phyloP scores from a whole-genome alignment of 2,797 vertebrate species.

The Diceros bicornis region DNA sequence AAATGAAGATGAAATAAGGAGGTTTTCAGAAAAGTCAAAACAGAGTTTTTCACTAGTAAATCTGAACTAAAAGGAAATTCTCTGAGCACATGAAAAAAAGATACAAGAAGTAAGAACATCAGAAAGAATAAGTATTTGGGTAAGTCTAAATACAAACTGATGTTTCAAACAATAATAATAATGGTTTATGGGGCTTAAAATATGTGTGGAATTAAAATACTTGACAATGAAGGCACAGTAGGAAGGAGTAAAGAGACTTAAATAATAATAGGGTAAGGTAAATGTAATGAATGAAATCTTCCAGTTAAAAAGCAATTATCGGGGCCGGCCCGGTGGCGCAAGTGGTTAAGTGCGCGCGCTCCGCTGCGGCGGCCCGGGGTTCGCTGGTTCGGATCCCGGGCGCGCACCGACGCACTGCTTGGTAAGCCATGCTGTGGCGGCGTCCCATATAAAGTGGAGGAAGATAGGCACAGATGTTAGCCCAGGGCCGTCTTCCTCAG shows the following conservation, averaged over 20 bases:
- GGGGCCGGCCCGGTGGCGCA: too few relatives aligned
- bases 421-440: too few relatives aligned
- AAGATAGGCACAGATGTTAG: too few relatives aligned
- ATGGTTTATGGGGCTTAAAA: neutral
- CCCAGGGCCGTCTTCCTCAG: too few relatives aligned
- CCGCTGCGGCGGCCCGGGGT: too few relatives aligned
- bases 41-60: constrained; percentile 2
- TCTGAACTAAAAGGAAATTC: neutral
- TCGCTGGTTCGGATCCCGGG: too few relatives aligned
- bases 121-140: neutral
- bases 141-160: constrained; percentile 12
- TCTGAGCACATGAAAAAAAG: neutral
- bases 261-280: neutral
- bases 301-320: constrained; percentile 5
- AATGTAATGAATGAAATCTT: neutral
- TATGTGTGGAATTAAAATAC: constrained; percentile 44
- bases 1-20: neutral
- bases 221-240: neutral
- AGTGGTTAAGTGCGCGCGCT: too few relatives aligned
- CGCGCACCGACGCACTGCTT: too few relatives aligned
- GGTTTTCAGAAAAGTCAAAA: constrained; percentile 21
- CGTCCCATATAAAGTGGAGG: too few relatives aligned
- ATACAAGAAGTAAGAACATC: neutral
- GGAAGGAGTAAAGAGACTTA: neutral
- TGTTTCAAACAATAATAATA: neutral